Conservation (phyloP, 2,797 vertebrate species). For the Falco peregrinus region DNA sequence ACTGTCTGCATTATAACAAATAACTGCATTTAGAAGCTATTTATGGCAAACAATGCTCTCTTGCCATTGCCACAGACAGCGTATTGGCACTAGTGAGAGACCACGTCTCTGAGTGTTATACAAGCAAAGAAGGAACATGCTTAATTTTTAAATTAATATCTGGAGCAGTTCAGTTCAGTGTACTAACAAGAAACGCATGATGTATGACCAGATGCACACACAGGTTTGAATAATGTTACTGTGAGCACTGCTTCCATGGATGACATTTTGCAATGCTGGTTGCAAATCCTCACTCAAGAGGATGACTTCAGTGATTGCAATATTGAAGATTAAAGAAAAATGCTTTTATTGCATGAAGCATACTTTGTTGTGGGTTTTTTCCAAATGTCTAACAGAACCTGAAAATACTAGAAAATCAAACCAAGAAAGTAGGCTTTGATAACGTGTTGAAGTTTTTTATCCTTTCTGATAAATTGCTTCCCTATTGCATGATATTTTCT, state of each 20-base stretch:
- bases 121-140: background rate
- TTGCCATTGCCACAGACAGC: background rate
- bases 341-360: background rate
- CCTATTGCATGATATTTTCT: background rate
- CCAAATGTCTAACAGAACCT: background rate
- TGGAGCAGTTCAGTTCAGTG: background rate
- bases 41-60: background rate
- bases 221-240: background rate
- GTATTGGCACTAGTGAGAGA: background rate
- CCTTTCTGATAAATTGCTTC: background rate
- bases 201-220: background rate
- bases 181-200: background rate
- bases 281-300: background rate
- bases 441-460: background rate
- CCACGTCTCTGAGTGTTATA: fast-evolving
- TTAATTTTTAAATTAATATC: background rate
- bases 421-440: background rate
- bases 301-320: background rate
- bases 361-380: background rate
- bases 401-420: background rate
- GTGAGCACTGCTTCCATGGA: background rate
- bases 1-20: background rate
- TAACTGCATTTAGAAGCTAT: background rate
- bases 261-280: background rate
- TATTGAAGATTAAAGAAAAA: background rate